Percentiles rank a stretch among this genome's conserved stretches.
Evolutionary conservation across 2,797 vertebrate species (phyloP).

Genomic region (Myotis planiceps): DNA sequence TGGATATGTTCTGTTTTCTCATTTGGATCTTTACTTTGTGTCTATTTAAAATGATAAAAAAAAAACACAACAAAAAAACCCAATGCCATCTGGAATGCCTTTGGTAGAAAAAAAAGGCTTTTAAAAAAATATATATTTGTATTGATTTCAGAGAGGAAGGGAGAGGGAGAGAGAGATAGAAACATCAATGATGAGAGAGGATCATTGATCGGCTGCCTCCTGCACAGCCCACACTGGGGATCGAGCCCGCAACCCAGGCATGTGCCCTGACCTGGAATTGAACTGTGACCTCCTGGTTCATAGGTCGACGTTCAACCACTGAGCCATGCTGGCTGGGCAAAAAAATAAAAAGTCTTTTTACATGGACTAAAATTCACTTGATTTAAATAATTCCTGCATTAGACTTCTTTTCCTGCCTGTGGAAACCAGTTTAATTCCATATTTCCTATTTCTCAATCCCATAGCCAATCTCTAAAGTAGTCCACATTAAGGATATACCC

Average conservation of each 20-base stretch:
- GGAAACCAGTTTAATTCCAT: neutral
- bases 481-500: neutral
- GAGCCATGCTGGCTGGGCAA: too few species aligned
- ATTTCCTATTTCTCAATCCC: neutral
- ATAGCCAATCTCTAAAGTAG: neutral
- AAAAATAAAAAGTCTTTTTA: neutral
- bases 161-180: too few species aligned
- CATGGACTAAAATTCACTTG: neutral
- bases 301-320: too few species aligned
- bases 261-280: too few species aligned
- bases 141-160: too few species aligned
- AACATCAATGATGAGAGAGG: too few species aligned
- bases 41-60: conserved; percentile 5
- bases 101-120: neutral
- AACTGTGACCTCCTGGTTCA: too few species aligned
- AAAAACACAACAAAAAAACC: neutral
- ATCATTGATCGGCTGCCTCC: too few species aligned
- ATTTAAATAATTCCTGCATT: conserved; percentile 30
- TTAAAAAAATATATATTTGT: neutral
- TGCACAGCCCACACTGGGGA: too few species aligned
- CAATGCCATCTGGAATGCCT: conserved; percentile 22
- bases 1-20: conserved; percentile 15
- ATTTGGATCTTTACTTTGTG: neutral
- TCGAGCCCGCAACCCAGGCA: too few species aligned
- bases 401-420: conserved; percentile 5